Conservation (phyloP, 2,113 vertebrate genomes). For the Siniperca chuatsi region DNA sequence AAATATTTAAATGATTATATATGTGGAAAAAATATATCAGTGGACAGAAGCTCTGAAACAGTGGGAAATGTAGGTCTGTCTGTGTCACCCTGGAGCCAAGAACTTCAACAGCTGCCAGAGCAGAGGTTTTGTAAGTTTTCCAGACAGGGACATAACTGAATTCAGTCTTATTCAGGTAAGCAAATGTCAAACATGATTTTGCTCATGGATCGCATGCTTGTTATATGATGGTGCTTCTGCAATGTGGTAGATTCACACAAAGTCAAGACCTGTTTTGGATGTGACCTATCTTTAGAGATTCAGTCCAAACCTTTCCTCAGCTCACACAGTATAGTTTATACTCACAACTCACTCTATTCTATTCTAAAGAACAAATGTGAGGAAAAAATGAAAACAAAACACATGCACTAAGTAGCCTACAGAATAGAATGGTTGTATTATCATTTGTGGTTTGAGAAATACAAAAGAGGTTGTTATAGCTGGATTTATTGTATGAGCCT, state of each 20-base stretch:
- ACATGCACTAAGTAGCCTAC: not conserved
- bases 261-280: conserved; percentile 2
- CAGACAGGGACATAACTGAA: conserved; percentile 6
- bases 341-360: not conserved
- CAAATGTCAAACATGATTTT: conserved; percentile 13
- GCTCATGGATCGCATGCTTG: not conserved
- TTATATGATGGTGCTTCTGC: not conserved
- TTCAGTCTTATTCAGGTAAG: conserved; percentile 3
- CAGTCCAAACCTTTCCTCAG: not conserved
- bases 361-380: not conserved
- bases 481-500: conserved; percentile 21
- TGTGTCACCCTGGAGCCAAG: conserved; percentile 10
- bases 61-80: not conserved
- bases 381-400: conserved; percentile 1
- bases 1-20: conserved; percentile 25
- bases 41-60: conserved; percentile 3
- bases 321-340: not conserved
- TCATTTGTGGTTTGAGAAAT: conserved; percentile 25
- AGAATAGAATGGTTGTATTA: not conserved
- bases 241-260: not conserved
- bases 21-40: conserved; percentile 5
- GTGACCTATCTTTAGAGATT: too few relatives aligned
- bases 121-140: conserved; percentile 35
- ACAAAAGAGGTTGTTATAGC: not conserved
- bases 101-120: conserved; percentile 21